phyloP scores from a whole-genome alignment of 2,888 invertebrate species.

The Oscheius sp. region DNA sequence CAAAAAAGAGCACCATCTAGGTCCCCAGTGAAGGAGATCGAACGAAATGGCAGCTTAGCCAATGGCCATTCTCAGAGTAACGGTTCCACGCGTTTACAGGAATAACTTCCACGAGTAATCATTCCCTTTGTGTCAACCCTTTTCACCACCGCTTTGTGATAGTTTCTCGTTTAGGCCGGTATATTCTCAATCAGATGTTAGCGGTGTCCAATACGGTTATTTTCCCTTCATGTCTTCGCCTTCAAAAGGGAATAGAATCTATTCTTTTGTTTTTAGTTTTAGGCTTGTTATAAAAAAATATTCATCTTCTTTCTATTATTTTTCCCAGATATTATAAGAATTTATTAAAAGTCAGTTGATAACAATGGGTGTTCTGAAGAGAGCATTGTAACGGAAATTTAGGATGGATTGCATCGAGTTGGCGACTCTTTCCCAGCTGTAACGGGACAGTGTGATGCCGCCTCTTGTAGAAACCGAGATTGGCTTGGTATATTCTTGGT shows the following conservation, averaged over 20 bases:
- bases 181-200: too few species aligned
- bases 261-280: neutral
- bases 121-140: too few species aligned
- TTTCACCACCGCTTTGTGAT: too few species aligned
- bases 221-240: too few species aligned
- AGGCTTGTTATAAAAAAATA: neutral
- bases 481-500: conserved; percentile 24
- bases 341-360: neutral
- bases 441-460: conserved; percentile 28
- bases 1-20: conserved; percentile 4
- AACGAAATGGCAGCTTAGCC: conserved; percentile 20
- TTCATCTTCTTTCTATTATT: neutral
- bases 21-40: conserved; percentile 16
- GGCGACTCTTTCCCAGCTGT: conserved; percentile 31
- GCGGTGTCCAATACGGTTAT: too few species aligned
- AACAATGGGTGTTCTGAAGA: conserved; percentile 23
- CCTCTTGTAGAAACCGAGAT: conserved; percentile 28
- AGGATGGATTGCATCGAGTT: conserved; percentile 32
- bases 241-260: too few species aligned
- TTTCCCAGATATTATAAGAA: too few species aligned
- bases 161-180: too few species aligned
- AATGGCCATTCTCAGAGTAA: too few species aligned
- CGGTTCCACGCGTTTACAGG: too few species aligned
- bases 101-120: too few species aligned
- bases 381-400: conserved; percentile 32